Evolutionary conservation across 1,140 invertebrate genomes (phyloP), one percentile per base, ranked within the genome.

Genomic region (Caligus rogercresseyi): DNA sequence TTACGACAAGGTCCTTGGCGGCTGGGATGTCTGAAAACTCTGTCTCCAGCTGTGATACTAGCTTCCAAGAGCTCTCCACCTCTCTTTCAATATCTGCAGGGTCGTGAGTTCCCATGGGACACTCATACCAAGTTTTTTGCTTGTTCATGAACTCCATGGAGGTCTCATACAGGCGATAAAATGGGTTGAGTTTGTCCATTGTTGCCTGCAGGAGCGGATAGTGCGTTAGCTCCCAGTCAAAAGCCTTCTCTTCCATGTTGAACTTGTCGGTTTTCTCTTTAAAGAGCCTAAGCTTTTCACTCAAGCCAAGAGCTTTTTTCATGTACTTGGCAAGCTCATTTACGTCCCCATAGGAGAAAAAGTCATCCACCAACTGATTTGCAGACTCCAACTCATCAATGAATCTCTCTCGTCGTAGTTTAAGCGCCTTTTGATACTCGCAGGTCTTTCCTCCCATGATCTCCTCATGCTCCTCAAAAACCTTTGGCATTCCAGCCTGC

Each of bases 161-260:
- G 11, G 83, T 83, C 70, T 94, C 89, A 70, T 89, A 97, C 1
- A 97, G 76, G 69, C 84, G 84, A 69, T 91, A 86, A 71, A 84
- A 97, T 0, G 93, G 91, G 52, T 76, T 74, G 11, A 90, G 72
- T 71, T 81, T 84, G 66, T 88, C 85, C 7, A 57, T 61, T 69
- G 81, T 79, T 67, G 78, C 69, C 68, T 81, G 86, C 63, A 90
- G 77, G 63, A 86, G 76, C 0, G 90, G 89, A 79, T 96, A 96
- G 60, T 86, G 80, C 0, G 90, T 90, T 13, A 83, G 71, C 71
- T 93, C 84, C 83, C 87, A 95, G 14, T 82, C 85, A 72, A 90
- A 96, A 25, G 89, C 79, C 65, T 80, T 77, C 72, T 97, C 93
- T 71, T 97, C 92, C 69, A 83, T 82, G 72, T 97, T 97, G 67